Evolutionary conservation across 2,888 invertebrate genomes (phyloP).

Genomic region (Salpingus planirostris): DNA sequence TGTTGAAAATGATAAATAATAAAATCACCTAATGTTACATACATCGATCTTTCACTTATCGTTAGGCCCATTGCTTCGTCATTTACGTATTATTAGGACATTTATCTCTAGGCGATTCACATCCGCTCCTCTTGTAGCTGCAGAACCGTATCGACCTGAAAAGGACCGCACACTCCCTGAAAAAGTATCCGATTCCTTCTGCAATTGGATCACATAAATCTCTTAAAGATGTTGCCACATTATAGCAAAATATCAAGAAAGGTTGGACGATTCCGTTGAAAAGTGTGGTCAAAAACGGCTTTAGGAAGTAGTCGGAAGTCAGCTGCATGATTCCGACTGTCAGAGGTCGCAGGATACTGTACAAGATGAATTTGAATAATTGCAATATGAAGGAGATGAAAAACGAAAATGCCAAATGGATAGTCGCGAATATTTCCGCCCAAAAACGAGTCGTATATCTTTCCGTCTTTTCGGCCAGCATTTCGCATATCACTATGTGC

Average conservation of each 20-base stretch:
- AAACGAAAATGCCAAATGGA: slow-evolving; percentile 53
- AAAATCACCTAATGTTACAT: slow-evolving; percentile 28
- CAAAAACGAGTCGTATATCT: slow-evolving; percentile 53
- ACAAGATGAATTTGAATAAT: slow-evolving; percentile 47
- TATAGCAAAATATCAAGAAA: slow-evolving; percentile 53
- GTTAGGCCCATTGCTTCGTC: no score
- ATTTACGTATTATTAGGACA: no score
- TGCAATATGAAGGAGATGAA: slow-evolving; percentile 54
- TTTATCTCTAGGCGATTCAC: no score
- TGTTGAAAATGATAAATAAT: slow-evolving; percentile 29
- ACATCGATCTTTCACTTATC: slow-evolving; percentile 1
- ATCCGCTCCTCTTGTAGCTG: no score
- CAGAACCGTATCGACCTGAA: no score
- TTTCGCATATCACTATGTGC: slow-evolving; percentile 49
- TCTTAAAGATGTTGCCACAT: slow-evolving; percentile 51
- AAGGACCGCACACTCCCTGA: no score
- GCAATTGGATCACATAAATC: slow-evolving; percentile 56
- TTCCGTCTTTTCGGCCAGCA: slow-evolving; percentile 51
- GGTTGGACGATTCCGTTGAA: slow-evolving; percentile 63
- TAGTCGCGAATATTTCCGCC: slow-evolving; percentile 57
- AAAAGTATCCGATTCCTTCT: slow-evolving; percentile 46
- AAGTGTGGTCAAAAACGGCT: slow-evolving; percentile 53
- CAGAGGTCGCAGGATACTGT: slow-evolving; percentile 50
- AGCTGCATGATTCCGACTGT: slow-evolving; percentile 53
- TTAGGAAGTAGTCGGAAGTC: slow-evolving; percentile 57